These are phyloP conservation scores for Thymelicus acteon DNA, from an alignment of 2,888 invertebrate genomes.

Conservation along the genomic window DNA sequence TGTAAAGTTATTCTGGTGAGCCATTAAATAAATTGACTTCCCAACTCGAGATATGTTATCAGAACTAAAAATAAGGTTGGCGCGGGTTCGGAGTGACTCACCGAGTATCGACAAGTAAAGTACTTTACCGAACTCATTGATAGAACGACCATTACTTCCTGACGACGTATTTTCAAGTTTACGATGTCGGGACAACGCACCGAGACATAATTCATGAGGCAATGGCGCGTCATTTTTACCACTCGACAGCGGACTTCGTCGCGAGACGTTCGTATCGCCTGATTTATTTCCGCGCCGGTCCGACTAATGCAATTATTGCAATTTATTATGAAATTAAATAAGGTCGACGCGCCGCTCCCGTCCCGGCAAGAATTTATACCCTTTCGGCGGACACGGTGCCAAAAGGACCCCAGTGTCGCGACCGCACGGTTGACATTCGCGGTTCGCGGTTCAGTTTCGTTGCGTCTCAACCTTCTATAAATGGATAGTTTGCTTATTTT, in stretches of 20 bases:
- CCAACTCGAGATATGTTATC: constrained; percentile 32
- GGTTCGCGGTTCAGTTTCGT: constrained; percentile 59
- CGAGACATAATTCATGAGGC: constrained; percentile 47
- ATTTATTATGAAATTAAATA: constrained; percentile 84
- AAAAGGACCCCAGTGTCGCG: constrained; percentile 56
- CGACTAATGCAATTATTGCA: constrained; percentile 81
- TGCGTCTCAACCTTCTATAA: constrained; percentile 55
- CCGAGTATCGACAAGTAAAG: constrained; percentile 46
- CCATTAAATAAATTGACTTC: constrained; percentile 32
- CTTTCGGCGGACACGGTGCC: constrained; percentile 52
- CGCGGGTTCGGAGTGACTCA: constrained; percentile 44
- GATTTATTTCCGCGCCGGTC: constrained; percentile 70
- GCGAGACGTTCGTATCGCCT: constrained; percentile 57
- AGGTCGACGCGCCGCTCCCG: constrained; percentile 69
- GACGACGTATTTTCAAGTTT: constrained; percentile 47
- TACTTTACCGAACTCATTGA: constrained; percentile 48
- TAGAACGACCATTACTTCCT: constrained; percentile 51
- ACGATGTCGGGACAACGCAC: constrained; percentile 51
- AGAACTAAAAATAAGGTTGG: constrained; percentile 29
- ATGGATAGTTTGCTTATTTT: constrained; percentile 82
- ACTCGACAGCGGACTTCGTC: constrained; percentile 55
- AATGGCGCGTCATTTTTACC: constrained; percentile 51
- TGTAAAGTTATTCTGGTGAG: constrained; percentile 26
- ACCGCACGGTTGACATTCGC: constrained; percentile 63
- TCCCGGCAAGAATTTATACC: constrained; percentile 69